Base-by-base conservation (phyloP, 2,797 vertebrate species). In the Sebastes vulpes region DNA sequence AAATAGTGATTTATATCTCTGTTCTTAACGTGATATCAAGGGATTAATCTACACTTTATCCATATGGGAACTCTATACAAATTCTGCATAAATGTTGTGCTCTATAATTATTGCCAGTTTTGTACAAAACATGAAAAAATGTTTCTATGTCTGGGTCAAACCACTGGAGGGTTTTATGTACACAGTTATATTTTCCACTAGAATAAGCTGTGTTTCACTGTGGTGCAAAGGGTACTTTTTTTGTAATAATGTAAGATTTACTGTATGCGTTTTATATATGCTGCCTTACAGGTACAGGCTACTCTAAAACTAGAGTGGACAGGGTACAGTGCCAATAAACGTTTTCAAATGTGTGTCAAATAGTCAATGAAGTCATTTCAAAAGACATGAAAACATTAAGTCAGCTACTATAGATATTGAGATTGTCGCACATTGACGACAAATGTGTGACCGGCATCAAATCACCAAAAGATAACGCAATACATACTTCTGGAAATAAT, bases 221-320 rank as follows among this genome's bases (percentile, higher is more conserved):
- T 56, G n/a, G n/a, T 38, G 28, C 58, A 72, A 75, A 68, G 63
- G 32, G 7, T 69, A 60, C 16, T 80, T 63, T 72, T 85, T 77
- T 79, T 63, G 14, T 35, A 79, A 72, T 29, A 63, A 63, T 54
- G 26, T 54, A 31, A 32, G 18, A 56, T 26, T 16, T 56, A n/a
- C 1, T 61, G n/a, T 66, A 6, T 42, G 11, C 60, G 25, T 61
- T 85, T 72, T 53, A 35, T 60, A 75, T 25, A 25, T 28, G 54
- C 16, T 21, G 10, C 35, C 52, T 58, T 70, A 58, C 9, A 23
- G 12, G 32, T 11, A 63, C 16, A 23, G 23, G 20, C 20, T 28
- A 28, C 25, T 58, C 67, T 23, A 28, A 72, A 63, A 57, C 23
- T 58, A 9, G 20, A 53, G 32, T 57, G 4, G 25, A 53, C 28